Conservation (phyloP, 2,113 vertebrate species). For the Thryonomys swinderianus region DNA sequence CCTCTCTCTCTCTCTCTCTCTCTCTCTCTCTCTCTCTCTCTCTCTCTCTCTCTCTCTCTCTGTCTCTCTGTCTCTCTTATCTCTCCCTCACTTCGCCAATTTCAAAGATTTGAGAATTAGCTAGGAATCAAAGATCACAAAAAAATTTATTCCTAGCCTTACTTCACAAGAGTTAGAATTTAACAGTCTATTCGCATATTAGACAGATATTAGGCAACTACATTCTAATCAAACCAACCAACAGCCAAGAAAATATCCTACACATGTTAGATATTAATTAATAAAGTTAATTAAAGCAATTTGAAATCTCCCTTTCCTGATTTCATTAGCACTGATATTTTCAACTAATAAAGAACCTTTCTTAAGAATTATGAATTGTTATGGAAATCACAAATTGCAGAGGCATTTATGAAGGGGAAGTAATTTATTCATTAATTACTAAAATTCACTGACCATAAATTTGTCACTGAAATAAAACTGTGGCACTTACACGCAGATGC, state of each 20-base stretch:
- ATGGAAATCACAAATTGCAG: slow-evolving; percentile 80
- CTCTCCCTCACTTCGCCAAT: background rate
- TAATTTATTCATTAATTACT: slow-evolving; percentile 82
- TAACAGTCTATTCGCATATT: slow-evolving; percentile 36
- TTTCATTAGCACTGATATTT: slow-evolving; percentile 74
- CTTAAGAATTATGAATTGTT: slow-evolving; percentile 77
- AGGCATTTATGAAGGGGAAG: slow-evolving; percentile 76
- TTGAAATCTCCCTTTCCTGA: slow-evolving; percentile 69
- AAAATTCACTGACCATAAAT: slow-evolving; percentile 83
- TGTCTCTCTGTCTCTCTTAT: background rate
- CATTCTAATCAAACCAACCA: slow-evolving; percentile 65
- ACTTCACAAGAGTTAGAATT: slow-evolving; percentile 49
- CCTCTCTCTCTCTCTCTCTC: background rate
- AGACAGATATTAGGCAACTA: slow-evolving; percentile 62
- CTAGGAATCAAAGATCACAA: slow-evolving; percentile 21
- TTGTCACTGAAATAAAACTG: slow-evolving; percentile 80
- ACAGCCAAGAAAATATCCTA: slow-evolving; percentile 71
- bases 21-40: background rate
- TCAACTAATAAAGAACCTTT: slow-evolving; percentile 75
- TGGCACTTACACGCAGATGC: slow-evolving; percentile 79
- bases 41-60: no score
- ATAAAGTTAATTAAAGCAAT: slow-evolving; percentile 77
- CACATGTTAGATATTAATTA: slow-evolving; percentile 75
- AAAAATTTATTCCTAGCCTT: slow-evolving; percentile 43
- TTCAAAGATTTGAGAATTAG: background rate